Conservation (phyloP, 2,888 invertebrate species). For the Caenorhabditis uteleia region DNA sequence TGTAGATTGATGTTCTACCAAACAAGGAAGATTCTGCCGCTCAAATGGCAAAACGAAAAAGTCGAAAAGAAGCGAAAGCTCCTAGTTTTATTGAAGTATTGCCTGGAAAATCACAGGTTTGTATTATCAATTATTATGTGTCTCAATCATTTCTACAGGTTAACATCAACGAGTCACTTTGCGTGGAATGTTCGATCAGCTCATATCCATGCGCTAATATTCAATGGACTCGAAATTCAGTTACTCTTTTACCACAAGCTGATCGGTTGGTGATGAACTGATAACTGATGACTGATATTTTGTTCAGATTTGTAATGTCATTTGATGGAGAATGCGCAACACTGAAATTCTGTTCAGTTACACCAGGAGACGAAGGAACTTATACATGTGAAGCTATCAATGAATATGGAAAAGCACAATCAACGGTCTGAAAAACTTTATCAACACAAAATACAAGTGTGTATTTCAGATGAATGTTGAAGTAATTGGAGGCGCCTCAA, state of each 20-base stretch:
- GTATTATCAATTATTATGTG: not conserved
- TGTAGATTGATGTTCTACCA: slow-evolving; percentile 51
- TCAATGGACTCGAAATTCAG: slow-evolving; percentile 62
- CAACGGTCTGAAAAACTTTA: slow-evolving; percentile 71
- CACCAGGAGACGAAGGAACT: slow-evolving; percentile 73
- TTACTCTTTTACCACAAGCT: slow-evolving; percentile 56
- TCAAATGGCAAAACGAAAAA: slow-evolving; percentile 42
- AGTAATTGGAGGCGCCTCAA: slow-evolving; percentile 41
- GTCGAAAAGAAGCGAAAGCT: slow-evolving; percentile 50
- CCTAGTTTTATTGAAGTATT: slow-evolving; percentile 66
- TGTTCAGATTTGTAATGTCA: slow-evolving; percentile 53
- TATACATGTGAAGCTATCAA: slow-evolving; percentile 81
- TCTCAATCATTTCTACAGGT: slow-evolving; percentile 22
- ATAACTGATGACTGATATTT: not conserved
- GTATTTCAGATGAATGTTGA: slow-evolving; percentile 55
- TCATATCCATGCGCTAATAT: slow-evolving; percentile 65
- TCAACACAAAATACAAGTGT: not conserved
- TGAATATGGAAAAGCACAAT: slow-evolving; percentile 79
- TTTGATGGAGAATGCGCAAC: slow-evolving; percentile 69
- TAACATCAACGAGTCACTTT: slow-evolving; percentile 53
- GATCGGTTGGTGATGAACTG: slow-evolving; percentile 29
- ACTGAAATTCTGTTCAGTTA: slow-evolving; percentile 52
- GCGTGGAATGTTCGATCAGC: slow-evolving; percentile 66
- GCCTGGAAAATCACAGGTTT: slow-evolving; percentile 56
- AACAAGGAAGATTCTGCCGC: slow-evolving; percentile 43